phyloP scores from a whole-genome alignment of 2,113 vertebrate species.

The Scalopus aquaticus region DNA sequence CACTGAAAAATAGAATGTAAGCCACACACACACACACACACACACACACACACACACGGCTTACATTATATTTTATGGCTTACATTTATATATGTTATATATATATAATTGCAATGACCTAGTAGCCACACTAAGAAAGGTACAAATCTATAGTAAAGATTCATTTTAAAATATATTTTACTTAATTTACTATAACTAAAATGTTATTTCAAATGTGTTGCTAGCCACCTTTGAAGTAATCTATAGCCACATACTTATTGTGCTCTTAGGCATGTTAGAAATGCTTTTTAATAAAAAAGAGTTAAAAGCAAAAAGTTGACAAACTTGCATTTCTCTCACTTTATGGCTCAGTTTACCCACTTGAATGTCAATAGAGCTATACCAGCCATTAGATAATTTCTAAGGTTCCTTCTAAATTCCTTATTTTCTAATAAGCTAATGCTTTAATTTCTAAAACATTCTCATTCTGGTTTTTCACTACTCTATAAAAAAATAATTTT shows the following conservation, averaged over 20 bases:
- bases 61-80: no score
- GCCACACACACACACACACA: no score
- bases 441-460: neutral
- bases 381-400: neutral
- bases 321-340: neutral
- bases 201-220: neutral
- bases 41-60: no score
- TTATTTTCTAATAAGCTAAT: neutral
- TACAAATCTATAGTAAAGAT: slow-evolving; percentile 33
- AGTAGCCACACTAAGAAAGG: neutral
- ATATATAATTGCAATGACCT: neutral
- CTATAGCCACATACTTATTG: neutral
- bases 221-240: neutral
- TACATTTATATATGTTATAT: no score
- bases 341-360: neutral
- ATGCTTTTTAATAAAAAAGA: neutral
- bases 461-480: neutral
- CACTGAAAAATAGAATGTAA: neutral
- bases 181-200: slow-evolving; percentile 8
- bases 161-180: neutral
- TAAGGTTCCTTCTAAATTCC: neutral
- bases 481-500: neutral
- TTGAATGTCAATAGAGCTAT: neutral
- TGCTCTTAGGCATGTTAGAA: neutral
- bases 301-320: neutral